These are phyloP conservation scores for Lasioglossum malachurum DNA, from an alignment of 2,888 invertebrate species.

Conservation along the genomic window DNA sequence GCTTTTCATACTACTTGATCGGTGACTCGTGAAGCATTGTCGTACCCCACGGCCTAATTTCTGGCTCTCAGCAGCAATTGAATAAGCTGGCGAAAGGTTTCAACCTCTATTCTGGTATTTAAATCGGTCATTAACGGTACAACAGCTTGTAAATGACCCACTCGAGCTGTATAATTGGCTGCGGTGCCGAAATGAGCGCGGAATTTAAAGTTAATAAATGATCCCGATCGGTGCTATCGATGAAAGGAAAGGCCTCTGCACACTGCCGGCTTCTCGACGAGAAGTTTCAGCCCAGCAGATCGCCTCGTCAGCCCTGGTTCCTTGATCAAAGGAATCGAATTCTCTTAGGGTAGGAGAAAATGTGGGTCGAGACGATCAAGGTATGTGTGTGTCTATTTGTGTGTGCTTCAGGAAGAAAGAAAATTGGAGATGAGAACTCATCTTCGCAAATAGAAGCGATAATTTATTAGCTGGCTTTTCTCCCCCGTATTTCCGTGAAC, in stretches of 20 bases:
- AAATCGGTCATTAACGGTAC: slow-evolving; percentile 55
- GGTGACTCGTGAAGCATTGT: slow-evolving; percentile 8
- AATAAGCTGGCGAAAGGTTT: background rate
- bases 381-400: background rate
- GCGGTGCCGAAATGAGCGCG: slow-evolving; percentile 27
- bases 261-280: slow-evolving; percentile 11
- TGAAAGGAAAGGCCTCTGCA: slow-evolving; percentile 38
- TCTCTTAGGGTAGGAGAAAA: slow-evolving; percentile 34
- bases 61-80: slow-evolving; percentile 27
- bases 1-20: background rate
- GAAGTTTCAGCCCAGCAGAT: slow-evolving; percentile 37
- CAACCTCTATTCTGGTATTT: slow-evolving; percentile 35
- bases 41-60: slow-evolving; percentile 29
- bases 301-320: slow-evolving; percentile 45
- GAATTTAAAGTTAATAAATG: slow-evolving; percentile 61
- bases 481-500: background rate
- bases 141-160: slow-evolving; percentile 47
- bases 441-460: slow-evolving; percentile 23
- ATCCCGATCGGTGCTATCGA: slow-evolving; percentile 36
- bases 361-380: slow-evolving; percentile 16
- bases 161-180: slow-evolving; percentile 54
- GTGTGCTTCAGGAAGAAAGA: background rate
- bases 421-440: slow-evolving; percentile 29
- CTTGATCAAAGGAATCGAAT: slow-evolving; percentile 65
- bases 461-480: slow-evolving; percentile 54